These are phyloP conservation scores for Helicoverpa assulta DNA, from an alignment of 2,888 invertebrate species.

Conservation along the genomic window DNA sequence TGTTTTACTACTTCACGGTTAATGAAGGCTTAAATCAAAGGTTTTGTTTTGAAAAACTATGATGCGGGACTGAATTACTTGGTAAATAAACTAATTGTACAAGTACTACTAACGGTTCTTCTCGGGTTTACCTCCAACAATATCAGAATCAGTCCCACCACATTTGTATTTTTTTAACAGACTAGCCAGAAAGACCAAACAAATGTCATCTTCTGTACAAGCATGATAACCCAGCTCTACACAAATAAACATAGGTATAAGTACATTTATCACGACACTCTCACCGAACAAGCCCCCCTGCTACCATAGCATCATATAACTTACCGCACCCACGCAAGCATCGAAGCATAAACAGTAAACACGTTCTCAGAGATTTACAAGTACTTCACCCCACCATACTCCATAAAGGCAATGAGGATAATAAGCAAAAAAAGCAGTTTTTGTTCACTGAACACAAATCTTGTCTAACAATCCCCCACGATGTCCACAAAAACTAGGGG, in stretches of 20 bases:
- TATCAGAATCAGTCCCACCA: too few species aligned
- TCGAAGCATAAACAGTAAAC: slow-evolving; percentile 51
- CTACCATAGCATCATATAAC: slow-evolving; percentile 31
- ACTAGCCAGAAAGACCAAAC: background rate
- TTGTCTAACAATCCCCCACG: slow-evolving; percentile 65
- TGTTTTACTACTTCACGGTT: slow-evolving; percentile 43
- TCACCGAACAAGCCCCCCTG: slow-evolving; percentile 9
- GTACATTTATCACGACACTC: slow-evolving; percentile 11
- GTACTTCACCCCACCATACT: slow-evolving; percentile 42
- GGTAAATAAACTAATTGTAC: too few species aligned
- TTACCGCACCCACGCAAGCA: slow-evolving; percentile 45
- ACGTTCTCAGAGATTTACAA: slow-evolving; percentile 54
- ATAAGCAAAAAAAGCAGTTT: slow-evolving; percentile 60
- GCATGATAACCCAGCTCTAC: background rate
- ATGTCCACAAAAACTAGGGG: slow-evolving; percentile 68
- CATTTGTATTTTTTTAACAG: background rate
- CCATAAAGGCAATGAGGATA: slow-evolving; percentile 65
- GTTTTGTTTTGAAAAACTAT: slow-evolving; percentile 1
- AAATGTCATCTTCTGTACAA: background rate
- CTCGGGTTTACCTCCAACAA: too few species aligned
- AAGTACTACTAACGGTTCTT: too few species aligned
- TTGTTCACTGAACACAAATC: slow-evolving; percentile 73
- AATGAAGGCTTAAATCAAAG: slow-evolving; percentile 13
- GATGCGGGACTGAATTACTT: too few species aligned
- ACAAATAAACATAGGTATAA: background rate